A percentile compares a stretch with the other conserved stretches of the same genome.
These are phyloP conservation scores for Zaprionus davidi DNA, from an alignment of 1,140 invertebrate species.

Conservation along the genomic window DNA sequence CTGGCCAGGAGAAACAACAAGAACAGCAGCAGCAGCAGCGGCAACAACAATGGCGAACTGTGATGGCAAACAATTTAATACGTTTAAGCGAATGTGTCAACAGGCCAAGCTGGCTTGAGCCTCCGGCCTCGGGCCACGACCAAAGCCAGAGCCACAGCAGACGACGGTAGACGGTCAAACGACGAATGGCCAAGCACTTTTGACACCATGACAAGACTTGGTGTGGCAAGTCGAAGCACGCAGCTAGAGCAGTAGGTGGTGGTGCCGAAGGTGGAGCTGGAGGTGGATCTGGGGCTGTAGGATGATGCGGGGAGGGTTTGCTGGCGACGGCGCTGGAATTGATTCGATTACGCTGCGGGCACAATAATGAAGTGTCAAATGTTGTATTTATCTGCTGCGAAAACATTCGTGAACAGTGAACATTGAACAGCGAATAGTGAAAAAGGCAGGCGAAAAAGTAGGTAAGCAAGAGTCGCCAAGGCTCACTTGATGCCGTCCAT, in stretches of 20 bases:
- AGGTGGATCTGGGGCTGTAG: slow-evolving; percentile 23
- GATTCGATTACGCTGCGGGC: slow-evolving; percentile 83
- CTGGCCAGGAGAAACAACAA: slow-evolving; percentile 20
- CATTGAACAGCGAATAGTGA: slow-evolving; percentile 29
- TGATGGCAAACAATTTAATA: slow-evolving; percentile 83
- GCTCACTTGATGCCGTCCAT: slow-evolving; percentile 31
- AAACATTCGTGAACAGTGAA: slow-evolving; percentile 65
- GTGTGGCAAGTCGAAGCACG: slow-evolving; percentile 2
- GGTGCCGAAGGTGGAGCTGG: slow-evolving; percentile 38
- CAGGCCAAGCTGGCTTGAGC: slow-evolving; percentile 79
- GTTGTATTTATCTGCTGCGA: slow-evolving; percentile 82
- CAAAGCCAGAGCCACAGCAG: slow-evolving; percentile 33
- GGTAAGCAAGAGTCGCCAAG: slow-evolving; percentile 54
- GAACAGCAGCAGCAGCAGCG: slow-evolving; percentile 7
- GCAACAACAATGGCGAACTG: slow-evolving; percentile 59
- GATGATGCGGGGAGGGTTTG: background rate
- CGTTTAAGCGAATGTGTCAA: slow-evolving; percentile 84
- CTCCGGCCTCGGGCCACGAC: slow-evolving; percentile 49
- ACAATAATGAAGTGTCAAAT: slow-evolving; percentile 84
- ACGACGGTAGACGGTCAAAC: slow-evolving; percentile 23
- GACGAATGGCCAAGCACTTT: slow-evolving; percentile 73
- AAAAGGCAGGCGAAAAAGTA: slow-evolving; percentile 32
- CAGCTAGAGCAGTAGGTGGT: slow-evolving; percentile 4
- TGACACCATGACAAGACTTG: slow-evolving; percentile 67
- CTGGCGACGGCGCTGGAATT: slow-evolving; percentile 62